Evolutionary conservation across 2,888 invertebrate genomes (phyloP).

Genomic region (Polyploca ridens): DNA sequence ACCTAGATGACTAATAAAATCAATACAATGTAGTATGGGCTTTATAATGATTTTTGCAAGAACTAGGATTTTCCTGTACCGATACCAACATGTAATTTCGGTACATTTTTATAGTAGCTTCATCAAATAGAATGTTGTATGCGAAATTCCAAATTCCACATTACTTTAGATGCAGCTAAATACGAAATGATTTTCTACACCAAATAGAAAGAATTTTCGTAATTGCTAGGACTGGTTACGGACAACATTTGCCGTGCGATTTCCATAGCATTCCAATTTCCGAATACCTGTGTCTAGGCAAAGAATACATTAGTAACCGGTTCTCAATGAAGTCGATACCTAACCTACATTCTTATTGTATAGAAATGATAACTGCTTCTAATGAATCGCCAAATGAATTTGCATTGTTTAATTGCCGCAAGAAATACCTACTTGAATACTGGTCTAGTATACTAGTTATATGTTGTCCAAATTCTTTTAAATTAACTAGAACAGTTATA

Average conservation of each 20-base stretch:
- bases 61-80: too few relatives aligned
- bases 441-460: too few relatives aligned
- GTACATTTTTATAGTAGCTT: too few relatives aligned
- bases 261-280: slow-evolving; percentile 3
- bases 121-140: too few relatives aligned
- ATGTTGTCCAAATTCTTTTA: too few relatives aligned
- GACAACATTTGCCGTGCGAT: neutral
- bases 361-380: neutral
- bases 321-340: neutral
- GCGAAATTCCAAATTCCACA: too few relatives aligned
- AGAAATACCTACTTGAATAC: neutral
- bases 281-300: neutral
- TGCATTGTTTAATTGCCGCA: neutral
- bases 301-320: slow-evolving; percentile 1
- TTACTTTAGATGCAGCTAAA: neutral
- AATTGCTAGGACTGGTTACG: neutral
- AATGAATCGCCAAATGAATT: neutral
- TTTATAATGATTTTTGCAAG: too few relatives aligned
- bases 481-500: too few relatives aligned
- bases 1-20: too few relatives aligned
- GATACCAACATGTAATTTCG: too few relatives aligned
- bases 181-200: neutral
- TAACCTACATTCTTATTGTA: neutral
- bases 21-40: too few relatives aligned
- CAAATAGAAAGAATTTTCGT: neutral